Conservation (phyloP, 37 sponge, comb jelly and placozoan genomes). For the Diacarnus erythraeanus region DNA sequence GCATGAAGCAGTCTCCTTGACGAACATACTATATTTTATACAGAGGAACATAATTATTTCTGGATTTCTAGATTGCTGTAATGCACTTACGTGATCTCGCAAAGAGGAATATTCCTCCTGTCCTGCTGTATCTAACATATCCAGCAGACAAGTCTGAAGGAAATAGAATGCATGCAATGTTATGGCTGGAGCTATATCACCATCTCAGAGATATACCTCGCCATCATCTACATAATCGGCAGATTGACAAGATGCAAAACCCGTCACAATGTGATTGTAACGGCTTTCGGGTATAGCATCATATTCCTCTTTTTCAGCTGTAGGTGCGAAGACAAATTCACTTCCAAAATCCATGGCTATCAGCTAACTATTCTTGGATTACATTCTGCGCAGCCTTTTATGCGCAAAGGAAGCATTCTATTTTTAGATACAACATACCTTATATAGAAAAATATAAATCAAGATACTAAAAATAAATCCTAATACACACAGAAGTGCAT, state of each 20-base stretch:
- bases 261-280: slow-evolving; percentile 49
- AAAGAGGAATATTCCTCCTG: slow-evolving; percentile 98
- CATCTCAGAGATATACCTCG: slow-evolving; percentile 40
- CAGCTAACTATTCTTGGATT: background rate
- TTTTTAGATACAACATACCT: background rate
- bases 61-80: background rate
- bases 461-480: background rate
- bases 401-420: background rate
- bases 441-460: background rate
- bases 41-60: background rate
- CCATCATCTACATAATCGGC: slow-evolving; percentile 70
- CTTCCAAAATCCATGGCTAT: slow-evolving; percentile 81
- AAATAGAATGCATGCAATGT: background rate
- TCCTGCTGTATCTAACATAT: slow-evolving; percentile 98
- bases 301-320: slow-evolving; percentile 48
- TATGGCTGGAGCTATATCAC: background rate
- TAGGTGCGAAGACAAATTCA: slow-evolving; percentile 45
- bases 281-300: slow-evolving; percentile 65
- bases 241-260: slow-evolving; percentile 18
- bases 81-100: slow-evolving; percentile 77
- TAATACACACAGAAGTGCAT: too few relatives aligned
- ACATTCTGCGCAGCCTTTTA: background rate
- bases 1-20: slow-evolving; percentile 75
- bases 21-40: slow-evolving; percentile 72
- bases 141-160: slow-evolving; percentile 85